Conservation (phyloP, 2,888 invertebrate genomes). For the Plebejus argus region DNA sequence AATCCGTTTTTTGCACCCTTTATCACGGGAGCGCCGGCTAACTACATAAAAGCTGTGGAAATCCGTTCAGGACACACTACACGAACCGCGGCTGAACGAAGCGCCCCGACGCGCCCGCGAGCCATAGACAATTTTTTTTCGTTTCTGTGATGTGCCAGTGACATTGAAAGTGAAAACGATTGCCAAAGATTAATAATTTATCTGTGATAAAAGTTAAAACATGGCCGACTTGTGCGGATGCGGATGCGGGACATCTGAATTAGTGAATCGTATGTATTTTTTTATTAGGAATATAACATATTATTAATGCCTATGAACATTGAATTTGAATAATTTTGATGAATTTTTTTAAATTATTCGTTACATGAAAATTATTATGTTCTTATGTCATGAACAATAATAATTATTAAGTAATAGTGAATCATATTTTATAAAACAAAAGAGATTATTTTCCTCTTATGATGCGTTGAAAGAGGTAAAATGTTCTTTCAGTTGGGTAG, state of each 20-base stretch:
- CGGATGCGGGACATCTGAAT: slow-evolving; percentile 55
- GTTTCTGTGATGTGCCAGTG: slow-evolving; percentile 55
- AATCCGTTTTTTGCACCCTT: slow-evolving; percentile 78
- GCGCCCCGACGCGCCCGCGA: slow-evolving; percentile 48
- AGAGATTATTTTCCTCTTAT: background rate
- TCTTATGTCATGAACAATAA: background rate
- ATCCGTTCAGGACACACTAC: slow-evolving; percentile 76
- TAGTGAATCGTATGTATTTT: slow-evolving; percentile 56
- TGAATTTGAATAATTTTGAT: background rate
- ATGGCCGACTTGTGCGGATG: slow-evolving; percentile 57
- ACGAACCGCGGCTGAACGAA: slow-evolving; percentile 73
- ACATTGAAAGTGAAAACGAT: slow-evolving; percentile 43
- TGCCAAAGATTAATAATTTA: slow-evolving; percentile 56
- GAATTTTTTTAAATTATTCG: background rate
- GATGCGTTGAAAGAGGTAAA: background rate
- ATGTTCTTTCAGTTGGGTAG: background rate
- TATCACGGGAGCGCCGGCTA: slow-evolving; percentile 72
- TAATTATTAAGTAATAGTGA: background rate
- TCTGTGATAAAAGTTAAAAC: slow-evolving; percentile 70
- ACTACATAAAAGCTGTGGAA: slow-evolving; percentile 75
- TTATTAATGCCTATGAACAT: background rate
- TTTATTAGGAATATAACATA: background rate
- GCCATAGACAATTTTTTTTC: slow-evolving; percentile 40
- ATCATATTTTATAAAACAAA: background rate
- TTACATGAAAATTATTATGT: background rate